Evolutionary conservation across 2,113 vertebrate genomes (phyloP).

Genomic region (Psettodes erumei): DNA sequence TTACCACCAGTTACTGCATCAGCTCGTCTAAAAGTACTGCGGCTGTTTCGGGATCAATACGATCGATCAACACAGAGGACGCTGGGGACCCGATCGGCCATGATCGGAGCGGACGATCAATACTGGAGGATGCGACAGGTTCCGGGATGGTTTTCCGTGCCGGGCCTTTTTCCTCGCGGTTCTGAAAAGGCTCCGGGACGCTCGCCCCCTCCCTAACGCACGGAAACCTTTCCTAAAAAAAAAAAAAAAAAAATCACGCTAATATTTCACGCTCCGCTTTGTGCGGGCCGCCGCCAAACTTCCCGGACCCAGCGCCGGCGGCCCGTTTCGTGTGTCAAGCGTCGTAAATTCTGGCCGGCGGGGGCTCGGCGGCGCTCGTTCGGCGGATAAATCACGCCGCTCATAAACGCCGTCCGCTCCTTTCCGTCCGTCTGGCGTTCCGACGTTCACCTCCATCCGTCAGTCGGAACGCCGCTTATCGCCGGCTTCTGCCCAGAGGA

Average conservation of each 20-base stretch:
- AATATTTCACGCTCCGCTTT: slow-evolving; percentile 74
- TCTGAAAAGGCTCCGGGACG: slow-evolving; percentile 67
- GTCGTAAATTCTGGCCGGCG: slow-evolving; percentile 73
- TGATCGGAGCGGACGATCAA: too few species aligned
- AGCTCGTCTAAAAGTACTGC: too few species aligned
- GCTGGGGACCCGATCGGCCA: too few species aligned
- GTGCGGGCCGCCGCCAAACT: slow-evolving; percentile 63
- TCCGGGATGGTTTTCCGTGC: slow-evolving; percentile 56
- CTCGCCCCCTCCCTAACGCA: slow-evolving; percentile 59
- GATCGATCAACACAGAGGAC: too few species aligned
- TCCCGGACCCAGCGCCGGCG: slow-evolving; percentile 49
- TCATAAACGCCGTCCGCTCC: slow-evolving; percentile 77
- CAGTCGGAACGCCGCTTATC: slow-evolving; percentile 72
- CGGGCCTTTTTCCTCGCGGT: slow-evolving; percentile 58
- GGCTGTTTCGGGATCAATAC: too few species aligned
- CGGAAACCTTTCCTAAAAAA: slow-evolving; percentile 75
- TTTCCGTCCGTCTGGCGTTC: slow-evolving; percentile 77
- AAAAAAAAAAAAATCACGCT: slow-evolving; percentile 75
- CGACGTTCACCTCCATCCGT: slow-evolving; percentile 75
- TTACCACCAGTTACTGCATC: too few species aligned
- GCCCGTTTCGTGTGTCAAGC: slow-evolving; percentile 61
- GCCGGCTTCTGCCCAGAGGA: slow-evolving; percentile 47
- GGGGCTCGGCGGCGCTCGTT: slow-evolving; percentile 64
- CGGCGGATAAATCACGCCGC: slow-evolving; percentile 71
- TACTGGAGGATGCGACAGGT: too few species aligned